Evolutionary conservation across 2,888 invertebrate genomes (phyloP).

Genomic region (Tholera decimalis): DNA sequence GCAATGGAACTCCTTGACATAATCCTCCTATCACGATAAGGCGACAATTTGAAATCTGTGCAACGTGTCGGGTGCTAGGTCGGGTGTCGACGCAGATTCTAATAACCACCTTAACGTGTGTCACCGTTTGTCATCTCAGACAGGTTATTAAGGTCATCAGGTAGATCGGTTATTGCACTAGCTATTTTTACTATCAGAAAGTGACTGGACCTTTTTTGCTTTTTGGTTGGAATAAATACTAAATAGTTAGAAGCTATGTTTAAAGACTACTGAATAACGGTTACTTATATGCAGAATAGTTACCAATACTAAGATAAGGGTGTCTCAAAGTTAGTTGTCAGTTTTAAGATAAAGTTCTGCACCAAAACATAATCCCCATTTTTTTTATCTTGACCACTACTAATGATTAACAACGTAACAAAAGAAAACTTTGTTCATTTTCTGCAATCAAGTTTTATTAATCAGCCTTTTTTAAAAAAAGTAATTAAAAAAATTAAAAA

Average conservation of each 20-base stretch:
- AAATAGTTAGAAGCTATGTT: background rate
- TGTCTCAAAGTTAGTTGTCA: too few relatives aligned
- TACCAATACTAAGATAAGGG: too few relatives aligned
- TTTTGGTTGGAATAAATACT: background rate
- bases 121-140: constrained; percentile 62
- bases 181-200: constrained; percentile 4
- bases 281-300: too few relatives aligned
- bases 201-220: background rate
- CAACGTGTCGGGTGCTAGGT: constrained; percentile 25
- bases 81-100: constrained; percentile 39
- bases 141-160: constrained; percentile 57
- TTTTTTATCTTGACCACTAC: too few relatives aligned
- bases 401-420: too few relatives aligned
- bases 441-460: too few relatives aligned
- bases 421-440: too few relatives aligned
- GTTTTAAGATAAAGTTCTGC: too few relatives aligned
- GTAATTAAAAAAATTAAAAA: too few relatives aligned
- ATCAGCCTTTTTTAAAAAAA: too few relatives aligned
- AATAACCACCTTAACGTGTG: constrained; percentile 52
- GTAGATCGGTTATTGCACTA: constrained; percentile 32
- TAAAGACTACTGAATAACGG: too few relatives aligned
- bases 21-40: background rate
- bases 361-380: too few relatives aligned
- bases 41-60: constrained; percentile 39
- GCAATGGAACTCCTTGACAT: background rate